Evolutionary conservation across 1,140 invertebrate genomes (phyloP).

Genomic region (Lasioglossum baleicum): DNA sequence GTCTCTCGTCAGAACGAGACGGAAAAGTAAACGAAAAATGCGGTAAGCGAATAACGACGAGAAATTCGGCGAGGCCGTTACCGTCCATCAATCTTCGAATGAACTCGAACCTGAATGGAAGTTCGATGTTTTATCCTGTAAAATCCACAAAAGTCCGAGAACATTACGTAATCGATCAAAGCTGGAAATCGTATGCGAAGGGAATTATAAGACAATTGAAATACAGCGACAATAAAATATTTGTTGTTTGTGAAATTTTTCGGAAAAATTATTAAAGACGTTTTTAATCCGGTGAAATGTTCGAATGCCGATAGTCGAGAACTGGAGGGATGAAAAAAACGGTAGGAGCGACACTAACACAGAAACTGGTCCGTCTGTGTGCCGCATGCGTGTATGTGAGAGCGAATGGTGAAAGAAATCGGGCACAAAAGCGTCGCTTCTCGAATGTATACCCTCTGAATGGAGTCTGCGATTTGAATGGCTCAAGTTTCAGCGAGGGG

Average conservation of each 20-base stretch:
- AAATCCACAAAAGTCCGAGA: background rate
- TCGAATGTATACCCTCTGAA: conserved; percentile 71
- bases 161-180: background rate
- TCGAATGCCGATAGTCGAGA: conserved; percentile 27
- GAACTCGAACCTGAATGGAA: conserved; percentile 12
- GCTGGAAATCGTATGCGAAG: no score
- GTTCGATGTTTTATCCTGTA: background rate
- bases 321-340: conserved; percentile 46
- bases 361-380: background rate
- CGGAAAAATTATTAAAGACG: background rate
- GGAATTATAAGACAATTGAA: no score
- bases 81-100: conserved; percentile 44
- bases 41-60: conserved; percentile 30
- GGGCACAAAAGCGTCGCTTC: conserved; percentile 73
- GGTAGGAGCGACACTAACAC: conserved; percentile 45
- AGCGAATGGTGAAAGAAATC: conserved; percentile 71
- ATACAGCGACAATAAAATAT: no score
- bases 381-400: background rate
- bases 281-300: conserved; percentile 16
- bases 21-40: conserved; percentile 11
- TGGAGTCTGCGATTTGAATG: conserved; percentile 75
- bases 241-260: no score
- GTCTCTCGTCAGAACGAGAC: conserved; percentile 50
- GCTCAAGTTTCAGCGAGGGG: conserved; percentile 70
- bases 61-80: conserved; percentile 43